These are phyloP conservation scores for Vesta saturnalis DNA, from an alignment of 2,888 invertebrate species.

Conservation along the genomic window DNA sequence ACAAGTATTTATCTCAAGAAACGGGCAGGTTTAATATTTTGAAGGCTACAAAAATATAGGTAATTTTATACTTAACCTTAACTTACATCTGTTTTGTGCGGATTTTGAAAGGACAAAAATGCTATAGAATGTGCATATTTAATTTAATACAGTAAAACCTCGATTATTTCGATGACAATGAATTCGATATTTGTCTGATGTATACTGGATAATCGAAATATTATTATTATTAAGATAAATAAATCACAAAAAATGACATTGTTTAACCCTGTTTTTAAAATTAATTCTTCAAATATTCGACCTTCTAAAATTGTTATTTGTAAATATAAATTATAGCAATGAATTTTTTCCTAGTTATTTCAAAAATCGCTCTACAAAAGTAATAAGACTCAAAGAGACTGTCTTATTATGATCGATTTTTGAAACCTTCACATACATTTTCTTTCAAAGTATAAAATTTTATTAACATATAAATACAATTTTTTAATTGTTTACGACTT, in stretches of 20 bases:
- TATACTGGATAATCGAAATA: no score
- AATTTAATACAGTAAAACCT: no score
- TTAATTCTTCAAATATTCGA: constrained; percentile 9
- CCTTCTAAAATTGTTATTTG: neutral
- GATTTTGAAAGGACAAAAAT: no score
- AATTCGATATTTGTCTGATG: no score
- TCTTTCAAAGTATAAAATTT: constrained; percentile 22
- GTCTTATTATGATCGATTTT: constrained; percentile 60
- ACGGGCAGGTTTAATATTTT: constrained; percentile 10
- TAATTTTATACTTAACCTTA: neutral
- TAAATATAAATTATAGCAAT: neutral
- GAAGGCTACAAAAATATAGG: constrained; percentile 7
- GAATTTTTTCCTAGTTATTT: constrained; percentile 31
- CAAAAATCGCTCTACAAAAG: constrained; percentile 61
- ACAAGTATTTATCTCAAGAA: neutral
- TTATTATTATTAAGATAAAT: no score
- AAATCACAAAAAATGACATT: no score
- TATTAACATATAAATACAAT: constrained; percentile 25
- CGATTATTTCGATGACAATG: no score
- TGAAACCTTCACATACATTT: constrained; percentile 34
- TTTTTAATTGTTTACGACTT: constrained; percentile 23
- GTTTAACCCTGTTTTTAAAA: neutral
- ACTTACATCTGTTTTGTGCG: no score
- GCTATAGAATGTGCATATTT: no score
- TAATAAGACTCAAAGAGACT: constrained; percentile 56